Conservation (phyloP, 37 sponge, comb jelly and placozoan species). For the Petrosia ficiformis region DNA sequence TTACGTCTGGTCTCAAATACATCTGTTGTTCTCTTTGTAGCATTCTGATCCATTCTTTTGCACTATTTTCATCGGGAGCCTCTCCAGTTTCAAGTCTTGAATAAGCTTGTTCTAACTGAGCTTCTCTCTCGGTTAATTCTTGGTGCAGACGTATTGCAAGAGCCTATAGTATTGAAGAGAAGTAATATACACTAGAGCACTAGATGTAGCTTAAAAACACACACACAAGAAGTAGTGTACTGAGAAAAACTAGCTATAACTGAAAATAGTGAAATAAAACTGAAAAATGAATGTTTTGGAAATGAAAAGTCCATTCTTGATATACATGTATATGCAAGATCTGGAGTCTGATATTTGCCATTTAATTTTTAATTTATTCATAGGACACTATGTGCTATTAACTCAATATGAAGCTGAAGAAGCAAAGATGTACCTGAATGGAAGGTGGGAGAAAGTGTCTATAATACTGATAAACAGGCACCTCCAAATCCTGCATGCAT, state of each 20-base stretch:
- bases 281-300: no score
- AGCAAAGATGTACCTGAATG: conserved; percentile 85
- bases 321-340: conserved; percentile 1
- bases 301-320: no score
- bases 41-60: conserved; percentile 53
- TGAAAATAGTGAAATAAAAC: no score
- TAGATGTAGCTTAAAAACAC: background rate
- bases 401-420: no score
- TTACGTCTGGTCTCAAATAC: conserved; percentile 26
- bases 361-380: background rate
- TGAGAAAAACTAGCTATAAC: no score
- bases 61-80: conserved; percentile 72
- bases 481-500: no score
- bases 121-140: conserved; percentile 50
- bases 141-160: conserved; percentile 71
- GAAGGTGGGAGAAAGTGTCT: conserved; percentile 82
- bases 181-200: background rate
- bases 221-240: background rate
- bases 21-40: conserved; percentile 15
- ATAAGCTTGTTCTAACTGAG: conserved; percentile 69
- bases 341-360: background rate
- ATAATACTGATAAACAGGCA: conserved; percentile 80
- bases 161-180: conserved; percentile 57
- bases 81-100: conserved; percentile 72
- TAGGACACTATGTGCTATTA: no score